Conservation (phyloP, 2,888 invertebrate genomes). For the Eueremaeus valkanovi region DNA sequence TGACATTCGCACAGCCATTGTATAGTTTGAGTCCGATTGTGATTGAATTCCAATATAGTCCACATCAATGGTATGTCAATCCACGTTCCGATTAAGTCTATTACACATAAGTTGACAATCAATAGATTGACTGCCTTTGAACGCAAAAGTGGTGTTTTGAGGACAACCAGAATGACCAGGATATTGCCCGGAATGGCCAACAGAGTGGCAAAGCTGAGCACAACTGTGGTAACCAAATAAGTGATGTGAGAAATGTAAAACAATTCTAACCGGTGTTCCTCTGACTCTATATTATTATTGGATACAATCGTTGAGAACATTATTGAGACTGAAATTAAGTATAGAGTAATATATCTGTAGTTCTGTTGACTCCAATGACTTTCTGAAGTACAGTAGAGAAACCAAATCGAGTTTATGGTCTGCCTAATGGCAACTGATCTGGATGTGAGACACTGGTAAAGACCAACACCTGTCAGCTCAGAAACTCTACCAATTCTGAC, state of each 20-base stretch:
- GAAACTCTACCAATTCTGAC: background rate
- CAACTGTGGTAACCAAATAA: background rate
- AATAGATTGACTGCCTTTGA: constrained; percentile 37
- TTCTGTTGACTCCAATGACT: too few relatives aligned
- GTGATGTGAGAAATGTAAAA: constrained; percentile 7
- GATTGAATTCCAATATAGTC: constrained; percentile 31
- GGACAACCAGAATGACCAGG: constrained; percentile 34
- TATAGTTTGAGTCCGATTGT: background rate
- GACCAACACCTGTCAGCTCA: constrained; percentile 10
- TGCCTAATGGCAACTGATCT: too few relatives aligned
- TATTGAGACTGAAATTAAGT: background rate
- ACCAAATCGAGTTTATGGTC: too few relatives aligned
- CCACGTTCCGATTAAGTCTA: constrained; percentile 31
- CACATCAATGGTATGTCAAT: constrained; percentile 40
- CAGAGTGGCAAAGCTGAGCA: constrained; percentile 14
- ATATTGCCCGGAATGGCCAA: constrained; percentile 37
- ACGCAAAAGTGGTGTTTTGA: constrained; percentile 36
- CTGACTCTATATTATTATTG: background rate
- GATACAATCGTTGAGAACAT: constrained; percentile 3
- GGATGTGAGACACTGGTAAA: background rate
- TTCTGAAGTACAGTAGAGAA: too few relatives aligned
- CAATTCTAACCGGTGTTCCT: background rate
- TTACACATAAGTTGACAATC: constrained; percentile 40
- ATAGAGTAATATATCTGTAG: too few relatives aligned
- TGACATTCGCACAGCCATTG: constrained; percentile 26